phyloP scores from a whole-genome alignment of 2,888 invertebrate genomes.

The Ophion ellenae region DNA sequence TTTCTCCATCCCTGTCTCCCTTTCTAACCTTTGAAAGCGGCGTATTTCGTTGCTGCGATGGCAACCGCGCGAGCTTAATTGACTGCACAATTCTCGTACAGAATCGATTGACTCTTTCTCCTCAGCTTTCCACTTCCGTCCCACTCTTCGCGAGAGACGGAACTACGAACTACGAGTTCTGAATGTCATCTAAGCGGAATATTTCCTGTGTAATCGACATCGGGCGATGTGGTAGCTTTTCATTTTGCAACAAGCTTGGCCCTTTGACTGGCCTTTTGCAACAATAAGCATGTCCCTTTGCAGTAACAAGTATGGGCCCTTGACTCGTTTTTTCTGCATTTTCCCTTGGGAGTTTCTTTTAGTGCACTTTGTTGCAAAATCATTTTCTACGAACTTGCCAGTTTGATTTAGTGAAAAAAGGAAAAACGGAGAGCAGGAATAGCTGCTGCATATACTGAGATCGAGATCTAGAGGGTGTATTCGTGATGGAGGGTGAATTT shows the following conservation, averaged over 20 bases:
- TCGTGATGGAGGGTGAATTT: slow-evolving; percentile 70
- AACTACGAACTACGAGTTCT: not conserved
- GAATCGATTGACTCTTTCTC: slow-evolving; percentile 38
- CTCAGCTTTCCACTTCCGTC: not conserved
- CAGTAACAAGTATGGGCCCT: too few relatives aligned
- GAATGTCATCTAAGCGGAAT: not conserved
- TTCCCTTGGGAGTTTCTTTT: too few relatives aligned
- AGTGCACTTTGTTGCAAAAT: too few relatives aligned
- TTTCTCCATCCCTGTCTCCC: not conserved
- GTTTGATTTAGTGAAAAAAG: not conserved
- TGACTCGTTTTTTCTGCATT: too few relatives aligned
- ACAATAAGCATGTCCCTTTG: too few relatives aligned
- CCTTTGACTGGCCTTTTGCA: too few relatives aligned
- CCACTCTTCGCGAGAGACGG: not conserved
- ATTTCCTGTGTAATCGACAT: not conserved
- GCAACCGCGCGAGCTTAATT: slow-evolving; percentile 39
- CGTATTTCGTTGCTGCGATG: slow-evolving; percentile 53
- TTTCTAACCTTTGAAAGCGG: slow-evolving; percentile 20
- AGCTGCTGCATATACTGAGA: not conserved
- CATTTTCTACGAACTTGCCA: not conserved
- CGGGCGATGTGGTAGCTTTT: not conserved
- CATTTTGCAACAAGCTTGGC: too few relatives aligned
- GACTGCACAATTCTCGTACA: slow-evolving; percentile 8
- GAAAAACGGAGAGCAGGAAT: slow-evolving; percentile 25
- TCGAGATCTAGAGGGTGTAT: slow-evolving; percentile 55